Evolutionary conservation across 2,888 invertebrate genomes (phyloP).

Genomic region (Peribatodes rhomboidaria): DNA sequence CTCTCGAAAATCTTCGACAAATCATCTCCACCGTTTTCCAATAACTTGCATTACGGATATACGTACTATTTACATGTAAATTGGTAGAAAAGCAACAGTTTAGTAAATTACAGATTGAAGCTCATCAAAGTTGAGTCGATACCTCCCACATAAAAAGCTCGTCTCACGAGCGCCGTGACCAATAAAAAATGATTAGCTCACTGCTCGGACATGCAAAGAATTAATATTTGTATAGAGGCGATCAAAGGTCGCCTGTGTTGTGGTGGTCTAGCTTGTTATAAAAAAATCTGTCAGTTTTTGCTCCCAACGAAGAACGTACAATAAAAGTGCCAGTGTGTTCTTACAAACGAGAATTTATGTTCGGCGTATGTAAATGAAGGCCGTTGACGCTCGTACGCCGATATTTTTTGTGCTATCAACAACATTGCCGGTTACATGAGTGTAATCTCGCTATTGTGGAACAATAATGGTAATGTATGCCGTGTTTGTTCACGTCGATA

Average conservation of each 20-base stretch:
- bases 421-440: slow-evolving; percentile 59
- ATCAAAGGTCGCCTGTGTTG: slow-evolving; percentile 72
- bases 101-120: slow-evolving; percentile 46
- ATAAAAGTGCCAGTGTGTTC: slow-evolving; percentile 85
- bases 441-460: slow-evolving; percentile 57
- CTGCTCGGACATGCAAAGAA: slow-evolving; percentile 69
- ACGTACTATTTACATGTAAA: slow-evolving; percentile 44
- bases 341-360: slow-evolving; percentile 86
- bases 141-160: slow-evolving; percentile 66
- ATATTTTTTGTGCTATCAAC: slow-evolving; percentile 60
- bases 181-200: slow-evolving; percentile 74
- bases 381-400: slow-evolving; percentile 66
- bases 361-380: slow-evolving; percentile 80
- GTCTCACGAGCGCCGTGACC: slow-evolving; percentile 62
- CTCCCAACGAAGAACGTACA: slow-evolving; percentile 76
- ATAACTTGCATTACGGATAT: slow-evolving; percentile 39
- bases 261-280: slow-evolving; percentile 69
- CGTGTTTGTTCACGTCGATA: slow-evolving; percentile 42
- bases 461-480: slow-evolving; percentile 62
- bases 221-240: slow-evolving; percentile 81
- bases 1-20: slow-evolving; percentile 32
- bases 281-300: slow-evolving; percentile 75
- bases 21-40: slow-evolving; percentile 38
- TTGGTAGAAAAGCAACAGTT: slow-evolving; percentile 44
- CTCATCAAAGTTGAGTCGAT: slow-evolving; percentile 57